A percentile compares a stretch with the other conserved stretches of the same genome.
Evolutionary conservation across 2,113 vertebrate genomes (phyloP).

Genomic region (Pyrgilauda ruficollis): DNA sequence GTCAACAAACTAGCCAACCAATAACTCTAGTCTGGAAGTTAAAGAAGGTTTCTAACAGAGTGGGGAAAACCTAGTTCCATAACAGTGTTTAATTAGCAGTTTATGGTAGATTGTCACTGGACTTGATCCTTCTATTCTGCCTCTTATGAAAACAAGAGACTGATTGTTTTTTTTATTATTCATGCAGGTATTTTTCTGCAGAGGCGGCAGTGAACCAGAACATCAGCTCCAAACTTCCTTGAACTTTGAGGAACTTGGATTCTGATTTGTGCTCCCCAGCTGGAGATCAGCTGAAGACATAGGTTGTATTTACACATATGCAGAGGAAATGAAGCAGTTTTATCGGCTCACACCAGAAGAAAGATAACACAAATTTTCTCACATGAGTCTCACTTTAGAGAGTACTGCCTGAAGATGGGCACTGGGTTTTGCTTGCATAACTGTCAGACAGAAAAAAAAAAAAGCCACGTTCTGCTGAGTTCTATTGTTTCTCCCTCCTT

Average conservation of each 20-base stretch:
- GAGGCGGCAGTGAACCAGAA: background rate
- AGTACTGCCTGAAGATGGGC: background rate
- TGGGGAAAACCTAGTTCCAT: background rate
- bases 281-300: background rate
- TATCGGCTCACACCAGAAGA: background rate
- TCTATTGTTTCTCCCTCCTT: constrained; percentile 34
- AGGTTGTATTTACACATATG: background rate
- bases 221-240: background rate
- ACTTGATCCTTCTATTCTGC: background rate
- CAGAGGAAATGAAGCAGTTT: background rate
- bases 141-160: background rate
- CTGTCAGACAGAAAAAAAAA: background rate
- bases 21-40: background rate
- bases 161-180: background rate
- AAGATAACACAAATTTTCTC: background rate
- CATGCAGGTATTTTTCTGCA: background rate
- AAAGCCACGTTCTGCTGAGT: background rate
- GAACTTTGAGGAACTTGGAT: background rate
- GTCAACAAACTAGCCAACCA: background rate
- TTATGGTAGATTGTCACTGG: background rate
- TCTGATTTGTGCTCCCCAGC: background rate
- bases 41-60: background rate
- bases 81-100: background rate
- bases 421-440: constrained; percentile 6
- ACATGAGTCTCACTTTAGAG: background rate